phyloP scores from a whole-genome alignment of 2,797 vertebrate genomes.

The Gadopsis bispinosus region DNA sequence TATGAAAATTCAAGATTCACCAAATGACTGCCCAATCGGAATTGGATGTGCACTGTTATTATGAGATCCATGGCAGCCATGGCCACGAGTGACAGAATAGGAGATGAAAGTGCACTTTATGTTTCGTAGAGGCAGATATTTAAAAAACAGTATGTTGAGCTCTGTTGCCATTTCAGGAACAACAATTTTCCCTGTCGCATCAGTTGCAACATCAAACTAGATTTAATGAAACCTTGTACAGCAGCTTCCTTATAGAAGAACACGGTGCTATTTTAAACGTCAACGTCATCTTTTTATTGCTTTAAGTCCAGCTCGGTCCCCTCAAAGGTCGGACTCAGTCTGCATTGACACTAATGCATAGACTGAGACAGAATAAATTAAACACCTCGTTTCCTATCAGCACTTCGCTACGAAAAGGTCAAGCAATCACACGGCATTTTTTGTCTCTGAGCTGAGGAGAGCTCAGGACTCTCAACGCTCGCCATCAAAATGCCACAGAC shows the following conservation, averaged over 20 bases:
- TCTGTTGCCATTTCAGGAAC: background rate
- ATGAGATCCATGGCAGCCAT: background rate
- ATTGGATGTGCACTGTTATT: background rate
- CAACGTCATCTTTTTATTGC: background rate
- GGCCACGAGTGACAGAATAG: background rate
- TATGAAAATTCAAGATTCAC: background rate
- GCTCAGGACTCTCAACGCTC: conserved; percentile 13
- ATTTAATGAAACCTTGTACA: conserved; percentile 7
- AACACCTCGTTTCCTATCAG: conserved; percentile 50
- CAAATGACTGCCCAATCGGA: background rate
- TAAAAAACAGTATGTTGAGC: background rate
- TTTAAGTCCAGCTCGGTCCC: background rate
- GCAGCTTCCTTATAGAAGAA: background rate
- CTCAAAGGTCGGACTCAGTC: conserved; percentile 11
- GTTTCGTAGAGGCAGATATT: background rate
- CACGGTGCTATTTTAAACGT: background rate
- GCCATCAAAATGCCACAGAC: conserved; percentile 43
- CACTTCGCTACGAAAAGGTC: conserved; percentile 43
- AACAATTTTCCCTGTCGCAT: background rate
- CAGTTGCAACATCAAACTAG: background rate
- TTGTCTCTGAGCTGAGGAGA: conserved; percentile 9
- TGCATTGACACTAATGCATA: conserved; percentile 15
- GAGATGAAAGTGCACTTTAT: background rate
- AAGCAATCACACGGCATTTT: conserved; percentile 19
- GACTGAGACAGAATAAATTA: conserved; percentile 29